A percentile compares a stretch with the other conserved stretches of the same genome.
Evolutionary conservation across 2,797 vertebrate species (phyloP).

Genomic region (Tenualosa thibaudeaui): DNA sequence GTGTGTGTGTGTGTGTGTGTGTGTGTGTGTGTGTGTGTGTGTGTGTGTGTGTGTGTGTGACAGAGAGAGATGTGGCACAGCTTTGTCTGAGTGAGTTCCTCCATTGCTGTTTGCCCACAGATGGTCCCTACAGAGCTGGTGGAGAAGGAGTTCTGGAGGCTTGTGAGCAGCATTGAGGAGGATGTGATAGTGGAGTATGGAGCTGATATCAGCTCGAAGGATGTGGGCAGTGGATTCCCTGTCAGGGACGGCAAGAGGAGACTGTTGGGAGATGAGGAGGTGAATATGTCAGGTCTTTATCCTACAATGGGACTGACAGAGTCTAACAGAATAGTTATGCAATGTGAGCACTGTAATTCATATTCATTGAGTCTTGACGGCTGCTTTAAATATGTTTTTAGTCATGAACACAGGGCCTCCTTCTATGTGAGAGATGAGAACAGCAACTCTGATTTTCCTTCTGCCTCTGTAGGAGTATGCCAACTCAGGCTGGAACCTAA

Average conservation of each 20-base stretch:
- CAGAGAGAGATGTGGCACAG: background rate
- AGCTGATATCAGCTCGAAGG: conserved; percentile 96
- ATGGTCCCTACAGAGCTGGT: conserved; percentile 98
- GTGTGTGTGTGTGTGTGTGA: too few relatives aligned
- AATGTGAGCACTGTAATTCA: background rate
- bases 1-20: too few relatives aligned
- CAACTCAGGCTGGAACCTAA: conserved; percentile 96
- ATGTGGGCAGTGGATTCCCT: conserved; percentile 96
- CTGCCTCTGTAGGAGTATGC: conserved; percentile 84
- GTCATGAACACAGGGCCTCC: background rate
- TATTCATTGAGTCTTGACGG: background rate
- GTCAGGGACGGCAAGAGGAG: conserved; percentile 87
- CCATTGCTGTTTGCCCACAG: conserved; percentile 65
- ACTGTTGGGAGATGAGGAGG: conserved; percentile 93
- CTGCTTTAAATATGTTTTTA: background rate
- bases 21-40: too few relatives aligned
- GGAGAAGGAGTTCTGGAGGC: conserved; percentile 97
- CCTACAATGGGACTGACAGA: too few relatives aligned
- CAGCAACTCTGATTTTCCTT: background rate
- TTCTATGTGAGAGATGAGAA: background rate
- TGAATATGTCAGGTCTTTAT: conserved; percentile 53
- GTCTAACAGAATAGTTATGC: background rate
- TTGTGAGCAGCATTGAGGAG: conserved; percentile 98
- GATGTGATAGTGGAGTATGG: conserved; percentile 98
- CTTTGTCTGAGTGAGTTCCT: background rate